Percentiles rank a stretch among this genome's conserved stretches.
These are phyloP conservation scores for Ophonus ardosiacus DNA, from an alignment of 2,888 invertebrate genomes.

Conservation along the genomic window DNA sequence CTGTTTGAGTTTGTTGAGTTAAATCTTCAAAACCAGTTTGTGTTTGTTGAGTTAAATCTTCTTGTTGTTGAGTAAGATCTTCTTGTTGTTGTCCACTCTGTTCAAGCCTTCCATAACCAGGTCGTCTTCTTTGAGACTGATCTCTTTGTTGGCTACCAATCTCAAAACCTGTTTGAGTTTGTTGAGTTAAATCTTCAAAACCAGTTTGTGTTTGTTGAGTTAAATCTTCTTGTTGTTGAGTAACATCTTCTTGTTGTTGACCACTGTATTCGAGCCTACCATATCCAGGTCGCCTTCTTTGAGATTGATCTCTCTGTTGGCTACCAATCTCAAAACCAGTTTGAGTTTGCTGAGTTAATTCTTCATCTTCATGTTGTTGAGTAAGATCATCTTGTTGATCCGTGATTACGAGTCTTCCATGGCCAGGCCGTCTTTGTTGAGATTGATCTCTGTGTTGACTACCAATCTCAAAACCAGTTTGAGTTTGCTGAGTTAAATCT, in stretches of 20 bases:
- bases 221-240: too few relatives aligned
- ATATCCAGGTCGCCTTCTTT: constrained; percentile 64
- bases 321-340: too few relatives aligned
- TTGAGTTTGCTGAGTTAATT: constrained; percentile 68
- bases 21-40: constrained; percentile 65
- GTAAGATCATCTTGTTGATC: constrained; percentile 65
- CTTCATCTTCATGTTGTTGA: constrained; percentile 66
- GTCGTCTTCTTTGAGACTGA: constrained; percentile 64
- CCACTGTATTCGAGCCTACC: constrained; percentile 65
- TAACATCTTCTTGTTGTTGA: constrained; percentile 66
- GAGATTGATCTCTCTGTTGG: constrained; percentile 63
- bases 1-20: constrained; percentile 66
- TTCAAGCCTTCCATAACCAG: constrained; percentile 61
- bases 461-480: constrained; percentile 31
- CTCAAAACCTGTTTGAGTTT: constrained; percentile 65
- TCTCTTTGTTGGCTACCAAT: constrained; percentile 65
- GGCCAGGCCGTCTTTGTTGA: constrained; percentile 63
- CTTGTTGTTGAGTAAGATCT: constrained; percentile 69
- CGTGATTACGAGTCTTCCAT: constrained; percentile 55
- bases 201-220: constrained; percentile 64
- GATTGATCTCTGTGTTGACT: constrained; percentile 68
- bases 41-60: constrained; percentile 67
- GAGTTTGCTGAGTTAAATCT: constrained; percentile 53
- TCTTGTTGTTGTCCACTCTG: constrained; percentile 65
- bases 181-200: constrained; percentile 60